A percentile compares a stretch with the other conserved stretches of the same genome.
phyloP scores from a whole-genome alignment of 2,797 vertebrate species.

The Morus bassanus region DNA sequence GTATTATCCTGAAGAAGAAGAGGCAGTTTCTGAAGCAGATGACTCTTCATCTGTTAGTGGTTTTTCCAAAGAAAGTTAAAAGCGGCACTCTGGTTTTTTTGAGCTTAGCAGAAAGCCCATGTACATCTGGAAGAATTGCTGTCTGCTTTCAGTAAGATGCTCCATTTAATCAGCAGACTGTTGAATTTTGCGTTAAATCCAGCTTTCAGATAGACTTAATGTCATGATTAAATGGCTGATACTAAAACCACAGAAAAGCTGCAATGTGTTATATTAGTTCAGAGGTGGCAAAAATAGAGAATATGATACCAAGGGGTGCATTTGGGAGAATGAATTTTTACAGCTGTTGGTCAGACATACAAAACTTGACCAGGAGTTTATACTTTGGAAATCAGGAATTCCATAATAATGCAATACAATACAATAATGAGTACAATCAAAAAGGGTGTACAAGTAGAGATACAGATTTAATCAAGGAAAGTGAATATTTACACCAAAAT shows the following conservation, averaged over 20 bases:
- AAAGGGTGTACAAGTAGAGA: background rate
- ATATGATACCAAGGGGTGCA: background rate
- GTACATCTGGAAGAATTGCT: background rate
- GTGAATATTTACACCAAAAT: background rate
- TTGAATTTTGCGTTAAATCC: background rate
- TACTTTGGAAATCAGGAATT: background rate
- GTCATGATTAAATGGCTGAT: background rate
- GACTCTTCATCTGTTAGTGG: background rate
- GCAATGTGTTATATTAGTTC: background rate
- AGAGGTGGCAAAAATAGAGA: background rate
- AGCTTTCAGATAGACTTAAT: background rate
- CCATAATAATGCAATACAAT: background rate
- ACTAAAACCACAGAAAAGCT: background rate
- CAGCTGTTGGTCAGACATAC: background rate
- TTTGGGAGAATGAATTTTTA: background rate
- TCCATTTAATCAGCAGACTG: background rate
- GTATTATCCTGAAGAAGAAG: background rate
- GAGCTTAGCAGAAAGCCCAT: background rate
- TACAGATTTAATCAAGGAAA: background rate
- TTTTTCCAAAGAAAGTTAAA: background rate
- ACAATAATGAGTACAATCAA: background rate
- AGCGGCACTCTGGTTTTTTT: accelerated
- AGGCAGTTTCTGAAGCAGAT: background rate
- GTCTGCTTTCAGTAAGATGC: background rate
- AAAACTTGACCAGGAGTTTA: background rate